phyloP scores from a whole-genome alignment of 1,140 invertebrate species.

The Leptestheria dahalacensis region DNA sequence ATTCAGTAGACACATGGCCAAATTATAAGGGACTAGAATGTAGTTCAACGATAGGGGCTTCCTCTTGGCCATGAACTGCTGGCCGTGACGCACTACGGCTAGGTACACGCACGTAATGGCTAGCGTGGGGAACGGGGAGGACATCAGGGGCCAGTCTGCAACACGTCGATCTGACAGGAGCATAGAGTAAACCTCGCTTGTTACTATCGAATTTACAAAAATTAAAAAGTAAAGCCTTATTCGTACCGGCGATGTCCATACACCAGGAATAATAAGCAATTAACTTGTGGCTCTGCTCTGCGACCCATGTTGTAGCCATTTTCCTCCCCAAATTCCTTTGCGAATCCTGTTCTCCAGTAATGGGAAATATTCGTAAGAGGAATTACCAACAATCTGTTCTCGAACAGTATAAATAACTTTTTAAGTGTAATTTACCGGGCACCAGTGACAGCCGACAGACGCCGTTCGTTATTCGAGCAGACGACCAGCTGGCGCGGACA shows the following conservation, averaged over 20 bases:
- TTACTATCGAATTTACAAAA: background rate
- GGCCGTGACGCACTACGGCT: constrained; percentile 53
- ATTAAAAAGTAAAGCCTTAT: background rate
- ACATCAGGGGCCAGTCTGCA: constrained; percentile 70
- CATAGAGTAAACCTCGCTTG: background rate
- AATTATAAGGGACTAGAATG: constrained; percentile 69
- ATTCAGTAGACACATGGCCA: constrained; percentile 67
- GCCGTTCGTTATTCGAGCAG: no score
- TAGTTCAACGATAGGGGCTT: constrained; percentile 61
- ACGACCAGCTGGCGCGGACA: no score
- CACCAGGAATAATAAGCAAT: background rate
- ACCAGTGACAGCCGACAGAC: no score
- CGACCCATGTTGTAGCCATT: background rate
- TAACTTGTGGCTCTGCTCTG: background rate
- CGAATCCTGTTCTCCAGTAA: no score
- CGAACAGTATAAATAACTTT: no score
- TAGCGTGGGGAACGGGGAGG: constrained; percentile 61
- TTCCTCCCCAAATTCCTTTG: no score
- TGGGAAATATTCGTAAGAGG: no score
- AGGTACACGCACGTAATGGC: constrained; percentile 60
- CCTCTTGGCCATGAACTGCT: constrained; percentile 64
- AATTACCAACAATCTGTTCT: no score
- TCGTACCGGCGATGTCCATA: background rate
- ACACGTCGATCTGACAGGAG: constrained; percentile 55
- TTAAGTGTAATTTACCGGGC: no score